Evolutionary conservation across 1,140 invertebrate species (phyloP), one percentile per base, ranked within the genome.

Genomic region (Sitobion miscanthi): DNA sequence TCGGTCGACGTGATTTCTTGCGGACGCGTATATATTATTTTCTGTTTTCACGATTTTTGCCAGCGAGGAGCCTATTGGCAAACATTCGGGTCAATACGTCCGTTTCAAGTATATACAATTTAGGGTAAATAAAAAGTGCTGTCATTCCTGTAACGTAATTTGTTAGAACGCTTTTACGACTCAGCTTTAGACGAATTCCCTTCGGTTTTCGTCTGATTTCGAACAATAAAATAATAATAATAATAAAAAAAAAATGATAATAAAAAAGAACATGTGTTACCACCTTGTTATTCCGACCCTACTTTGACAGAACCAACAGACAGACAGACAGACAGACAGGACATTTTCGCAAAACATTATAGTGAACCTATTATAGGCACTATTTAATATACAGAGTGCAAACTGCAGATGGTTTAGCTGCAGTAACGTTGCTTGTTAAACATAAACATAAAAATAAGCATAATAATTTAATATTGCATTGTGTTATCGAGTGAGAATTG

Each of bases 31-130:
- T 30, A n/a, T 21, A 47, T 88, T n/a, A 52, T 89, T 54, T 54
- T 85, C 21, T 5, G 8, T 85, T 85, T 42, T 85, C 83, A 23
- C 23, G 42, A 85, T 85, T 85, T 85, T 85, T 85, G 1, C 38
- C 42, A 1, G 11, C 9, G 11, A 85, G 23, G 83, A 52, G 87
- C 49, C 45, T 89, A 85, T 52, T 54, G 87, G 87, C 47, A 89
- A 89, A 52, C 49, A 89, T 89, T 89, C 87, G 21, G 49, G 47
- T 52, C 87, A 89, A 52, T 89, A 89, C 47, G 87, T 89, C 87
- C 87, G n/a, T 52, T 89, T 89, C 47, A 35, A 52, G n/a, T 52
- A 89, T 49, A 88, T 52, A 89, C 14, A 54, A 35, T 89, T 52
- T 89, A 85, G 38, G 23, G 23, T 85, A 42, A 42, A 87, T 87